Evolutionary conservation across 1,140 invertebrate species (phyloP), one percentile per base, ranked within the genome.

Genomic region (Meteorus sp.): DNA sequence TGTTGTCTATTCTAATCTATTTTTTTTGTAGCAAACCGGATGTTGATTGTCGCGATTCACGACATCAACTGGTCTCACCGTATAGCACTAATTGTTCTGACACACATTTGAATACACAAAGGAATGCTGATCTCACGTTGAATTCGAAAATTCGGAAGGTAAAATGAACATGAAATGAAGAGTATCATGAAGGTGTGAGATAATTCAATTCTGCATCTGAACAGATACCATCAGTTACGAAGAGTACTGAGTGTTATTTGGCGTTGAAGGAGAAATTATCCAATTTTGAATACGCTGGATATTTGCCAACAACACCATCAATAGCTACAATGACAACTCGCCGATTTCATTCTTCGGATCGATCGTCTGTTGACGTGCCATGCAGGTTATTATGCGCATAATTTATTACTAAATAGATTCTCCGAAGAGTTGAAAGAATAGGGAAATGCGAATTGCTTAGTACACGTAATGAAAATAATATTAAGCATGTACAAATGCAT

Each of bases 61-160:
- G 69, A 25, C 68, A 67, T 0, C 65, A 69, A 47, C 71, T 74
- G 53, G 55, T 72, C 19, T 66, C 73, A 7, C 74, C 71, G 1
- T 72, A 73, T 55, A 72, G 75, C 56, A 70, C 70, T 33, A 64
- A 60, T 25, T 74, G 74, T 23, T 74, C 69, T 0, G 59, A 69
- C 15, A 60, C 69, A 9, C 75, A 77, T 47, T 48, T 76, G 7
- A 70, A 75, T 15, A 76, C 75, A 13, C 75, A 77, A 8, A 67
- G 76, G n/a, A 77, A 77, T 53, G 70, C 74, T 7, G 74, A 73
- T 55, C 35, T 73, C 0, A 65, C 54, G 25, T 39, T 66, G 22
- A 68, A 61, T 9, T 64, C 29, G 52, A 63, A 62, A 44, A 66
- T 37, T 29, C 58, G 70, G 3, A 68, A 65, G 45, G 65, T 68